These are phyloP conservation scores for Sesamia nonagrioides DNA, from an alignment of 1,140 invertebrate species.

Conservation along the genomic window DNA sequence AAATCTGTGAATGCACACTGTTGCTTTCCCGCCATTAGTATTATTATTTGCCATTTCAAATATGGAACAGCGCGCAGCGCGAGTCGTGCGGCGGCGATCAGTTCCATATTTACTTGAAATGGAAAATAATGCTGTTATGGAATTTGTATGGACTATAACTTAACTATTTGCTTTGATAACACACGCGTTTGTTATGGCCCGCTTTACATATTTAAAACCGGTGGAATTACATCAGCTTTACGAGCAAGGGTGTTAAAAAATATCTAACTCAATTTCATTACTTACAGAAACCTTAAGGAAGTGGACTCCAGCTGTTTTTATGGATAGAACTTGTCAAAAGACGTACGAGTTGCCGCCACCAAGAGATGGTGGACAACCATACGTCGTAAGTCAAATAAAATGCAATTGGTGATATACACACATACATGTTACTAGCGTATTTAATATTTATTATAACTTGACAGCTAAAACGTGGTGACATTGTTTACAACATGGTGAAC, in stretches of 20 bases:
- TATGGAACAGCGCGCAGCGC: too few relatives aligned
- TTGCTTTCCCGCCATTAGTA: too few relatives aligned
- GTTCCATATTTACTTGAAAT: too few relatives aligned
- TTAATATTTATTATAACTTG: conserved; percentile 49
- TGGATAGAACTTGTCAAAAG: conserved; percentile 85
- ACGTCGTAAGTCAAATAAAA: conserved; percentile 59
- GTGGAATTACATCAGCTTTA: too few relatives aligned
- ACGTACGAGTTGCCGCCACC: conserved; percentile 82
- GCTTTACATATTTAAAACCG: too few relatives aligned
- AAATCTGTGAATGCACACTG: too few relatives aligned
- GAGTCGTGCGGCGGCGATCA: too few relatives aligned
- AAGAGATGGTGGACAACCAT: conserved; percentile 69
- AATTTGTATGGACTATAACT: too few relatives aligned
- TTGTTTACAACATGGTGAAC: conserved; percentile 72
- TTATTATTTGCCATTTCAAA: too few relatives aligned
- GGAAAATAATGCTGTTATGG: too few relatives aligned
- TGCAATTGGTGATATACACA: background rate
- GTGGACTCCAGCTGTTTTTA: conserved; percentile 82
- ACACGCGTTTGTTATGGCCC: too few relatives aligned
- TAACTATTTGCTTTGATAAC: too few relatives aligned
- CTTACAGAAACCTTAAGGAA: conserved; percentile 87
- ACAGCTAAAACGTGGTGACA: conserved; percentile 64
- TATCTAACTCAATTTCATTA: background rate
- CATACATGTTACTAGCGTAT: background rate
- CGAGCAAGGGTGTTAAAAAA: background rate